phyloP scores from a whole-genome alignment of 2,797 vertebrate genomes.

The Sphenodon punctatus region DNA sequence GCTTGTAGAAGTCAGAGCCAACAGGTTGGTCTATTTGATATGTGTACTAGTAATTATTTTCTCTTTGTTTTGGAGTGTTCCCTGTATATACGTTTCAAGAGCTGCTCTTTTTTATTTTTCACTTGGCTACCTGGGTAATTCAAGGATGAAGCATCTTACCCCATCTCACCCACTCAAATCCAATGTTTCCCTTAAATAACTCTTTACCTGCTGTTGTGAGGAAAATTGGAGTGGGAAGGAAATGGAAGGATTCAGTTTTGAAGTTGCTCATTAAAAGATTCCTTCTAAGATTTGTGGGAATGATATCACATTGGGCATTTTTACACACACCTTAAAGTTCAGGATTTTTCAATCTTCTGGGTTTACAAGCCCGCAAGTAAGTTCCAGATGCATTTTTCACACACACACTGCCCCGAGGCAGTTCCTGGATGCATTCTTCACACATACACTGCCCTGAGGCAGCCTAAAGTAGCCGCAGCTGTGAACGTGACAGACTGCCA shows the following conservation, averaged over 20 bases:
- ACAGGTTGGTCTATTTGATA: conserved; percentile 3
- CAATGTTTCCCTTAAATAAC: background rate
- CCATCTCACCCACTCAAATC: background rate
- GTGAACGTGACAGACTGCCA: too few species aligned
- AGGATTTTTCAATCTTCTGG: too few species aligned
- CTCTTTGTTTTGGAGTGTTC: background rate
- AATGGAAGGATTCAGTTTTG: background rate
- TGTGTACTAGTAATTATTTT: background rate
- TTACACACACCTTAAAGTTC: too few species aligned
- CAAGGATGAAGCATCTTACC: background rate
- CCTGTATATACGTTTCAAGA: background rate
- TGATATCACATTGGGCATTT: background rate
- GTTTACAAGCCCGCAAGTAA: too few species aligned
- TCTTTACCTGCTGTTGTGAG: rapidly evolving
- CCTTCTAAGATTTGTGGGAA: conserved; percentile 7
- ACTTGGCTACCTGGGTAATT: background rate
- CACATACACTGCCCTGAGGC: too few species aligned
- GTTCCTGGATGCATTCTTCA: too few species aligned
- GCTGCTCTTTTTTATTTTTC: background rate
- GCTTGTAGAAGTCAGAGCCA: background rate
- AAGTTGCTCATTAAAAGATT: background rate
- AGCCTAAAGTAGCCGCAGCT: too few species aligned
- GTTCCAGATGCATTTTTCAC: too few species aligned
- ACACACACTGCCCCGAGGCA: too few species aligned
- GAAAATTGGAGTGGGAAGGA: background rate